These are phyloP conservation scores for Acipenser transmontanus DNA, from an alignment of 2,797 vertebrate genomes.

Conservation along the genomic window DNA sequence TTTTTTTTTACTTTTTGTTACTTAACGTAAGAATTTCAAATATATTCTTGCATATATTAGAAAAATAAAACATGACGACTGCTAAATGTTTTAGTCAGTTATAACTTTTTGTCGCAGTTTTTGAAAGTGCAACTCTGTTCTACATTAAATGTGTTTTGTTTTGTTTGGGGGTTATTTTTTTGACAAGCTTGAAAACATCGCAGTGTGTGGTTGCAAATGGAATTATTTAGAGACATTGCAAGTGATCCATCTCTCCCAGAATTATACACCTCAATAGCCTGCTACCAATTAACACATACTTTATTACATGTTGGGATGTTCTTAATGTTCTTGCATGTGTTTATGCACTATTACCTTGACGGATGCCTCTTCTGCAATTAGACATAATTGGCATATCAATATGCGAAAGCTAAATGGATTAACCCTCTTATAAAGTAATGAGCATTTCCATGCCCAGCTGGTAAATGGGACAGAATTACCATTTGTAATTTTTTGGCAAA, in stretches of 20 bases:
- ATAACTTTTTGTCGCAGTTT: too few species aligned
- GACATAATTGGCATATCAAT: slow-evolving; percentile 97
- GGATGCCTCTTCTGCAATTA: slow-evolving; percentile 90
- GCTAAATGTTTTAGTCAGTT: too few species aligned
- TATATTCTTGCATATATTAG: too few species aligned
- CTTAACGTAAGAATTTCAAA: too few species aligned
- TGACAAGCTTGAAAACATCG: slow-evolving; percentile 77
- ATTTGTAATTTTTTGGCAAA: slow-evolving; percentile 85
- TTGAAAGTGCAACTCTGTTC: too few species aligned
- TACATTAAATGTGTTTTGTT: too few species aligned
- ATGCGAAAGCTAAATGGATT: too few species aligned
- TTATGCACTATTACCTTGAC: slow-evolving; percentile 98
- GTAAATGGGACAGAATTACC: slow-evolving; percentile 87
- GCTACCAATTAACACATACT: slow-evolving; percentile 90
- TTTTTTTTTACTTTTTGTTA: too few species aligned
- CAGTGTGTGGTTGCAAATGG: slow-evolving; percentile 82
- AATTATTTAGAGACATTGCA: slow-evolving; percentile 79
- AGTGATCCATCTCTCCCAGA: slow-evolving; percentile 80
- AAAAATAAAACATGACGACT: too few species aligned
- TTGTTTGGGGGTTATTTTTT: slow-evolving; percentile 36
- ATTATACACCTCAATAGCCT: slow-evolving; percentile 87
- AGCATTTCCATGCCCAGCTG: slow-evolving; percentile 89
- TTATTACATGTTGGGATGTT: slow-evolving; percentile 86
- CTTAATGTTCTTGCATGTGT: slow-evolving; percentile 86
- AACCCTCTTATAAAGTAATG: slow-evolving; percentile 88